phyloP scores from a whole-genome alignment of 2,888 invertebrate species.

The Oconnorella tubifera region DNA sequence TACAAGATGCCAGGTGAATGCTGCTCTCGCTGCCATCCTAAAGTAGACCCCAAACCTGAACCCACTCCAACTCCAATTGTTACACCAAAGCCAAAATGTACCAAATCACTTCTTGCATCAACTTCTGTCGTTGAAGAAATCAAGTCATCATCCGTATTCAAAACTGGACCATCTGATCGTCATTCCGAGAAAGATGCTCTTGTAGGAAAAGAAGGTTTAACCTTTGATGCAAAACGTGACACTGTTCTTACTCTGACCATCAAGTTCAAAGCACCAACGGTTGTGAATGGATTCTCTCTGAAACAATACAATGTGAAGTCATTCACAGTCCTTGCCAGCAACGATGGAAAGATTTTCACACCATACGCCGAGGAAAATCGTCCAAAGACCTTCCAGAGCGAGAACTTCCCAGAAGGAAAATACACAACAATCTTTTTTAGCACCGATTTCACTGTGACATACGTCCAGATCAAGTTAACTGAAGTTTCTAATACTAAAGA shows the following conservation, averaged over 20 bases:
- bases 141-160: background rate
- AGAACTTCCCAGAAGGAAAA: background rate
- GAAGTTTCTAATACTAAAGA: background rate
- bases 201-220: background rate
- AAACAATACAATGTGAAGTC: background rate
- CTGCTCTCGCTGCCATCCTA: constrained; percentile 4
- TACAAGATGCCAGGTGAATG: constrained; percentile 6
- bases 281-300: background rate
- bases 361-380: constrained; percentile 3
- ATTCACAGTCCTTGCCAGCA: constrained; percentile 4
- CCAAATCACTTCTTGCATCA: constrained; percentile 4
- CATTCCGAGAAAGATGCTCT: background rate
- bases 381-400: constrained; percentile 11
- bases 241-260: background rate
- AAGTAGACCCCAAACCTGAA: background rate
- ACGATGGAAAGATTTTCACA: constrained; percentile 7
- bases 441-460: background rate
- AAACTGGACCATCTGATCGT: background rate
- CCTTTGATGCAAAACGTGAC: constrained; percentile 4
- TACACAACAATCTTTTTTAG: constrained; percentile 3
- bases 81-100: constrained; percentile 8
- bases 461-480: constrained; percentile 1
- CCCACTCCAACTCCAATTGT: background rate
- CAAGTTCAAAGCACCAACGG: constrained; percentile 7
- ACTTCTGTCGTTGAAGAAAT: constrained; percentile 6